phyloP scores from a whole-genome alignment of 2,797 vertebrate species.

The Triplophysa yarkandensis region DNA sequence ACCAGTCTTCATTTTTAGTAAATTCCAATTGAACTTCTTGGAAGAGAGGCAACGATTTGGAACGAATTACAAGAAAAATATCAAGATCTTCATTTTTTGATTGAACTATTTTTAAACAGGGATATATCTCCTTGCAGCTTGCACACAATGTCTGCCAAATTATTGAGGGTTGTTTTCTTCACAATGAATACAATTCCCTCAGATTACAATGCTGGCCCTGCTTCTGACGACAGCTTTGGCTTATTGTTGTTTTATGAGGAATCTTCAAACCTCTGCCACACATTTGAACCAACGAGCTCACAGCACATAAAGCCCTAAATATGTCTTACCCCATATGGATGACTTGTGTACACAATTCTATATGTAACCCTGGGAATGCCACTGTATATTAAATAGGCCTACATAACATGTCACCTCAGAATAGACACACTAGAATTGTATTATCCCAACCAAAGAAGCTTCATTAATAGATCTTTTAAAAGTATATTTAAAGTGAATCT shows the following conservation, averaged over 20 bases:
- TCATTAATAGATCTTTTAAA: slow-evolving; percentile 10
- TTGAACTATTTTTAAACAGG: background rate
- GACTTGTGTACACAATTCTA: background rate
- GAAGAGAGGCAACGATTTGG: background rate
- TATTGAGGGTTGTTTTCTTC: background rate
- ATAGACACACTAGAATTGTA: no score
- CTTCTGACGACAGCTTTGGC: slow-evolving; percentile 15
- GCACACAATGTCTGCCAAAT: slow-evolving; percentile 12
- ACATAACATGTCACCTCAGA: no score
- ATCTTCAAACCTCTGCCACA: slow-evolving; percentile 7
- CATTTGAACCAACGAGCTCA: slow-evolving; percentile 10
- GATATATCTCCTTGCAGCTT: background rate
- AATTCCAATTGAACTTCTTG: background rate
- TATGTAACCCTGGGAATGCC: slow-evolving; percentile 3
- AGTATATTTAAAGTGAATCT: slow-evolving; percentile 7
- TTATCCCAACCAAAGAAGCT: slow-evolving; percentile 8
- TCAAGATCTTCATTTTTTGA: background rate
- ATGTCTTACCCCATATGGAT: background rate
- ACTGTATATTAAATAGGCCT: background rate
- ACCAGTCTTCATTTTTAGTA: background rate
- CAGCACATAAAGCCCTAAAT: background rate
- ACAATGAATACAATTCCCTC: slow-evolving; percentile 9
- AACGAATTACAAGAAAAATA: background rate
- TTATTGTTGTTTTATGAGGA: slow-evolving; percentile 9
- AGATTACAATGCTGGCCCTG: slow-evolving; percentile 4